Percentiles rank a stretch among this genome's conserved stretches.
Evolutionary conservation across 2,113 vertebrate species (phyloP).

Genomic region (Caloenas nicobarica): DNA sequence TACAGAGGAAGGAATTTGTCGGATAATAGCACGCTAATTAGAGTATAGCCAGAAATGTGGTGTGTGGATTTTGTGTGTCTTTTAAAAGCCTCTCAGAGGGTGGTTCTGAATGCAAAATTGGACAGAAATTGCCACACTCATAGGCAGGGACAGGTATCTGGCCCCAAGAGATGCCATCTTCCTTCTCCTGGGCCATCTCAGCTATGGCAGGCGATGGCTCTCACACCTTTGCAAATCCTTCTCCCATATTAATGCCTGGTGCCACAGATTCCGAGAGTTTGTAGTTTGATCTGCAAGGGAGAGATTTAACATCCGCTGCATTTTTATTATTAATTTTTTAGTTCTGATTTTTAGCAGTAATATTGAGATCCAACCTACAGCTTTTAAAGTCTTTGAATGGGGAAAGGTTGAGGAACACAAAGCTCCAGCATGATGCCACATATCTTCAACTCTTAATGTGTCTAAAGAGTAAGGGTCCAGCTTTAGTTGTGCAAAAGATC

Average conservation of each 20-base stretch:
- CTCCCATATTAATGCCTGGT: background rate
- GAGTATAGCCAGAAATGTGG: background rate
- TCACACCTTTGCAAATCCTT: background rate
- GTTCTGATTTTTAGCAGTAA: background rate
- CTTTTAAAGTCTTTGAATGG: background rate
- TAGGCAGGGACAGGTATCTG: background rate
- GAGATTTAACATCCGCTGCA: background rate
- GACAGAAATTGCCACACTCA: background rate
- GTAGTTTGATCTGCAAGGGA: background rate
- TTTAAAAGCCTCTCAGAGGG: background rate
- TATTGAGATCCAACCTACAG: background rate
- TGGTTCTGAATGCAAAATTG: background rate
- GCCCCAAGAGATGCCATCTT: background rate
- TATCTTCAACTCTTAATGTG: background rate
- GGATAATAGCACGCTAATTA: background rate
- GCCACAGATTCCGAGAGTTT: background rate
- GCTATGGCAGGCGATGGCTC: background rate
- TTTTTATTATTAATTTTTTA: slow-evolving; percentile 8
- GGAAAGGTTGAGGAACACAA: background rate
- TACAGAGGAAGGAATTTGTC: background rate
- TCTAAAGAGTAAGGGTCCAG: background rate
- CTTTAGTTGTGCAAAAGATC: background rate
- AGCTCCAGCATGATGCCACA: background rate
- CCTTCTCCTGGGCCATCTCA: background rate
- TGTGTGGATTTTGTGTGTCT: background rate